Conservation (phyloP, 2,888 invertebrate genomes). For the Parascotia fuliginaria region DNA sequence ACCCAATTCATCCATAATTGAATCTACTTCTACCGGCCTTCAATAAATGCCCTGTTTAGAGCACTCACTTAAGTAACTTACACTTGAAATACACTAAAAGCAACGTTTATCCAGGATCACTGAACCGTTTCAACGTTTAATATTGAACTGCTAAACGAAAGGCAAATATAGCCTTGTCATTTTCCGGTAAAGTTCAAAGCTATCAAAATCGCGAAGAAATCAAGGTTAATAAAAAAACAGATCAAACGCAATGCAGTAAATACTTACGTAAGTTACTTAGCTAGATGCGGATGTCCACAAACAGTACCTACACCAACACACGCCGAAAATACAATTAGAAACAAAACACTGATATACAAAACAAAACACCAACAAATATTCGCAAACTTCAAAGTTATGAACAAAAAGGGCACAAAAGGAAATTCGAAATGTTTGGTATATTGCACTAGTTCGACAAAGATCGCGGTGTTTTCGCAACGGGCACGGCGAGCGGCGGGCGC, state of each 20-base stretch:
- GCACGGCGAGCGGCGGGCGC: conserved; percentile 45
- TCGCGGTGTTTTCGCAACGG: conserved; percentile 58
- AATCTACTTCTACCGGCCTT: conserved; percentile 44
- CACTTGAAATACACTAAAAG: conserved; percentile 30
- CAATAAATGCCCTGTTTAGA: conserved; percentile 41
- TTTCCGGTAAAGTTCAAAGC: conserved; percentile 7
- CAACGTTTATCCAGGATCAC: conserved; percentile 26
- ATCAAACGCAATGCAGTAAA: conserved; percentile 80
- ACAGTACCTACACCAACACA: conserved; percentile 57
- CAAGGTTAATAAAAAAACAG: conserved; percentile 32
- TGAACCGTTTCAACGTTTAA: conserved; percentile 11
- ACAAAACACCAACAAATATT: conserved; percentile 44
- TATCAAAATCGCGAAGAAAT: conserved; percentile 1
- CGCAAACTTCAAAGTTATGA: conserved; percentile 39
- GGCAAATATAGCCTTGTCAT: conserved; percentile 6
- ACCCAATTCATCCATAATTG: conserved; percentile 51
- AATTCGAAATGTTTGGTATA: conserved; percentile 62
- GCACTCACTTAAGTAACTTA: conserved; percentile 36
- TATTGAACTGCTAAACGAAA: conserved; percentile 14
- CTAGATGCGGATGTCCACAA: conserved; percentile 60
- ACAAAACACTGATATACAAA: conserved; percentile 34
- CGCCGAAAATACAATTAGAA: conserved; percentile 50
- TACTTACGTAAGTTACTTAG: conserved; percentile 83
- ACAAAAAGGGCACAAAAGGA: conserved; percentile 49
- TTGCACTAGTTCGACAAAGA: conserved; percentile 74